Percentiles rank a stretch among this genome's conserved stretches.
phyloP scores from a whole-genome alignment of 2,797 vertebrate species.

The Glossophaga mutica region DNA sequence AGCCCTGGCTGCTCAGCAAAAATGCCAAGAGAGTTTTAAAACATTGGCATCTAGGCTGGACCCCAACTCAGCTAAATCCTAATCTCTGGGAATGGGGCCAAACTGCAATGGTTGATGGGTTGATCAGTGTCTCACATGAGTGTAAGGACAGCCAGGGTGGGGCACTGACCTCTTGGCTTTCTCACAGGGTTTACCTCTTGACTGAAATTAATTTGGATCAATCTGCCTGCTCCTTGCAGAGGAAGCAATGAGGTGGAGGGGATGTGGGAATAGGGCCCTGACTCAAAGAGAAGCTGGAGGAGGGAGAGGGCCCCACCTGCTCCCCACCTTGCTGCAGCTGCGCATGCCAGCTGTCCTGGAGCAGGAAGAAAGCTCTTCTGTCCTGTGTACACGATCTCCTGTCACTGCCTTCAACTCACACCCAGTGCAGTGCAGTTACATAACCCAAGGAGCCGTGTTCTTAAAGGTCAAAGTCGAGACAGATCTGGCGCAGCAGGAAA shows the following conservation, averaged over 20 bases:
- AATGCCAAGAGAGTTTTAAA: neutral
- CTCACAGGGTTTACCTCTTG: rapidly evolving
- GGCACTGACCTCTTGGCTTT: rapidly evolving
- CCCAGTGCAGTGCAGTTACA: neutral
- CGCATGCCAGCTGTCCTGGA: neutral
- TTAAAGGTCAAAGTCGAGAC: conserved; percentile 58
- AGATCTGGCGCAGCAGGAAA: conserved; percentile 38
- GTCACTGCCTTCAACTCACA: neutral
- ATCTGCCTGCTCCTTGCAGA: neutral
- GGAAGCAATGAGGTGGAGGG: too few relatives aligned
- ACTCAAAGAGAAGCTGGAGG: neutral
- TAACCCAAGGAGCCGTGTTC: conserved; percentile 36
- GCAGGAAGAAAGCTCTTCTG: neutral
- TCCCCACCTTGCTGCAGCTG: rapidly evolving
- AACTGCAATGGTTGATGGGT: rapidly evolving
- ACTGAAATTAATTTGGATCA: neutral
- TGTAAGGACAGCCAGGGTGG: rapidly evolving
- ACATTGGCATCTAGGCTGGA: neutral
- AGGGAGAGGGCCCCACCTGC: rapidly evolving
- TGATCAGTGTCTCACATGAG: neutral
- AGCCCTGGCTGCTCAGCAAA: neutral
- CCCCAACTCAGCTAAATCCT: neutral
- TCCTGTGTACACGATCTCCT: neutral
- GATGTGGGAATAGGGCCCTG: neutral
- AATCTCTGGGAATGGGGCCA: neutral